phyloP scores from a whole-genome alignment of 2,888 invertebrate genomes.

The Aphodius sticticus region DNA sequence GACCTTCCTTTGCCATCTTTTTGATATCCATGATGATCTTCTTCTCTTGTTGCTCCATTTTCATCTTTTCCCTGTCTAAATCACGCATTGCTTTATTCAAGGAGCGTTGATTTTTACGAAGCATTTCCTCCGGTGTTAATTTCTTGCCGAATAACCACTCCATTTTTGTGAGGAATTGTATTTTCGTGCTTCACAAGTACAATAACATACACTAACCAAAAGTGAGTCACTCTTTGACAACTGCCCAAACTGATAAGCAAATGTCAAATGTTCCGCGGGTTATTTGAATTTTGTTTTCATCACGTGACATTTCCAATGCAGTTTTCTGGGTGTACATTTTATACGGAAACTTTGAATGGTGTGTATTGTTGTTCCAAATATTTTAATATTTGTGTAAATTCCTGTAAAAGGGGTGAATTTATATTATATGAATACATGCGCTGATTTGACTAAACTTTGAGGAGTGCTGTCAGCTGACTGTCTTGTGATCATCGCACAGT shows the following conservation, averaged over 20 bases:
- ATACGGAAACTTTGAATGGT: background rate
- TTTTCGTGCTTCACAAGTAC: background rate
- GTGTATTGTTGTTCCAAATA: background rate
- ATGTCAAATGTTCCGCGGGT: background rate
- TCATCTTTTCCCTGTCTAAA: constrained; percentile 89
- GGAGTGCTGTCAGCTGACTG: constrained; percentile 55
- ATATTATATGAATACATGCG: constrained; percentile 28
- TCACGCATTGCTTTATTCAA: constrained; percentile 98
- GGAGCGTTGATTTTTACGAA: constrained; percentile 97
- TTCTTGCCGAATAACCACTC: constrained; percentile 97
- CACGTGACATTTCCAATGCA: background rate
- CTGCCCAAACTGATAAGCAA: background rate
- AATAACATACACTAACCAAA: constrained; percentile 12
- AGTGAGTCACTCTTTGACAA: constrained; percentile 14
- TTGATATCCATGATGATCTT: constrained; percentile 98
- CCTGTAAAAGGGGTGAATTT: constrained; percentile 47
- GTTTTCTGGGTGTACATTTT: background rate
- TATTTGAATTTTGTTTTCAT: background rate
- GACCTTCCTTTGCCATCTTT: constrained; percentile 98
- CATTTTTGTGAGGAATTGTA: constrained; percentile 63
- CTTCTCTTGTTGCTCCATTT: constrained; percentile 99
- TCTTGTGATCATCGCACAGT: constrained; percentile 54
- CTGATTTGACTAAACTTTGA: constrained; percentile 30
- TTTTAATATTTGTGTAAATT: background rate
- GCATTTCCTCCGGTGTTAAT: constrained; percentile 97